Conservation (phyloP, 2,113 vertebrate genomes). For the Oriolus oriolus region DNA sequence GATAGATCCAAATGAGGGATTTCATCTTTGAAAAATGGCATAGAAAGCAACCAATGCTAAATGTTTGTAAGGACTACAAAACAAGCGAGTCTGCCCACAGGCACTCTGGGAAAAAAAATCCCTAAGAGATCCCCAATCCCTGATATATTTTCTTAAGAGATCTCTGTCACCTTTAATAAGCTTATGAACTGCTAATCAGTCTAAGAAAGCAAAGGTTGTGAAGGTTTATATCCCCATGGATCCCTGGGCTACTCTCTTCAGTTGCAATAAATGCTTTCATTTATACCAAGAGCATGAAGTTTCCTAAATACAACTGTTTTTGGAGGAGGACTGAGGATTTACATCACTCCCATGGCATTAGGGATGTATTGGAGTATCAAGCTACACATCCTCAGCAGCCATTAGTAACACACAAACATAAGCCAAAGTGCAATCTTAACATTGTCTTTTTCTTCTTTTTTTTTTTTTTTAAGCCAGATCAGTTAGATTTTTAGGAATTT, state of each 20-base stretch:
- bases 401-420: neutral
- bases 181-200: neutral
- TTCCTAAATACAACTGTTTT: neutral
- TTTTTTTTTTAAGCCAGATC: neutral
- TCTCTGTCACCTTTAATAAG: neutral
- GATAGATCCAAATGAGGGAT: neutral
- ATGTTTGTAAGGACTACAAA: neutral
- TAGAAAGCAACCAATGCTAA: neutral
- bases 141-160: neutral
- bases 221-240: neutral
- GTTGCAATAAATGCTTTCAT: neutral
- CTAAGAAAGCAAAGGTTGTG: neutral
- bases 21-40: neutral
- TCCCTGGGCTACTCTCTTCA: neutral
- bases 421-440: neutral
- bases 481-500: neutral
- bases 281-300: neutral
- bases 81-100: neutral
- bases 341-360: accelerated
- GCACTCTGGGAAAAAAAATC: neutral
- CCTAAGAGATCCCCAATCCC: neutral
- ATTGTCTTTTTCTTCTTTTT: neutral
- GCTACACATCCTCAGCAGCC: neutral
- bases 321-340: neutral
- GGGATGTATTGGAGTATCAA: neutral